Base-by-base conservation (phyloP, 2,797 vertebrate species). In the Propithecus deckenii region DNA sequence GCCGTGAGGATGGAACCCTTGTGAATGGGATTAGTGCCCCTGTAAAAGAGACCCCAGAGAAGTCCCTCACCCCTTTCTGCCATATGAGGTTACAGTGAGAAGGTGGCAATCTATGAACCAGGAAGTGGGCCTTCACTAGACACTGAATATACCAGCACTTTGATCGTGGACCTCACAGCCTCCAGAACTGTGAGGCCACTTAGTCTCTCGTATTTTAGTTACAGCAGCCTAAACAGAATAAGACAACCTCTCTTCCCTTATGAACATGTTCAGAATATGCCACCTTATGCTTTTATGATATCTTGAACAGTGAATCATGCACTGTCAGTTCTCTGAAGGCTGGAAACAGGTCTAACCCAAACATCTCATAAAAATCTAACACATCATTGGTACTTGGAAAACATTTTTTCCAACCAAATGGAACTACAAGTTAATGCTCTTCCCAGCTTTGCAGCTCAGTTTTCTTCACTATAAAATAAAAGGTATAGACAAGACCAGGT, bases 251-350 rank as follows among this genome's bases (percentile, higher is more conserved):
- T 91, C 20, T 55, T 28, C 22, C 30, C 38, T 88, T 18, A 22
- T 35, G 48, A 95, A 90, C 84, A 93, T 67, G 9, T 80, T 95
- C 43, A 74, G 38, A 76, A 12, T 96, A 76, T 75, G 79, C 43
- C 7, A 59, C 13, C 13, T 38, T 14, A 23, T 30, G 18, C 25
- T 69, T 75, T 55, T 83, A 12, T 85, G 81, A 74, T 46, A 79
- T 38, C 32, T 89, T 46, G 5, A 76, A 76, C 32, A 41, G 48
- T 84, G 55, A 90, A 80, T 63, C 38, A 35, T 22, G 18, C 20
- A 80, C 4, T 71, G 17, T 41, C 15, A 11, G 17, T 52, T 65
- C 85, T 88, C 69, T 80, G 25, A 95, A 93, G 69, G 48, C 74
- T 61, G 41, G 32, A 61, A 95, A 80, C 46, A 93, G 15, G 74